Base-by-base conservation (phyloP, 2,797 vertebrate species). In the Silurus aristotelis region DNA sequence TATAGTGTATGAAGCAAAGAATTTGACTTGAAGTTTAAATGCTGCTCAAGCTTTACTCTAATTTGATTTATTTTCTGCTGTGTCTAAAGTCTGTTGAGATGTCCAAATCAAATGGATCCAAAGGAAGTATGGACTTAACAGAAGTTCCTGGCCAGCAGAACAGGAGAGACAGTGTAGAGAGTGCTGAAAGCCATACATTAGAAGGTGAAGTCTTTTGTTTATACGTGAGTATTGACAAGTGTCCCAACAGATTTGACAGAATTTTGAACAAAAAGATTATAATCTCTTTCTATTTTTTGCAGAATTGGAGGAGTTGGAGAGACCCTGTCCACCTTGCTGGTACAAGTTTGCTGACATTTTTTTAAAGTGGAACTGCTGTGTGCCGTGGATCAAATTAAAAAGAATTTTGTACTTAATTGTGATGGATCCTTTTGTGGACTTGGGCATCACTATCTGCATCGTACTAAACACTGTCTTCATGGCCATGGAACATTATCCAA, bases 401-500 rank as follows among this genome's bases (percentile, higher is more conserved):
- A 80, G 80, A 1, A 89, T 91, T 85, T 73, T 98, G 61, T 92
- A 94, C 86, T 76, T 95, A 73, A 90, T 99, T 0, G 96, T 99
- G 87, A 98, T 97, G 97, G 98, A 99, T 88, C 98, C 98, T 0
- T 99, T 99, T 0, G 96, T 99, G 60, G 98, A 99, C 92, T 93
- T 99, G 79, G 95, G 96, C 71, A 98, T 99, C 94, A 99, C 97
- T 72, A 96, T 99, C 92, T 99, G 98, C 91, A 98, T 99, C 0
- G 94, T 99, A 82, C 96, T 99, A 64, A 99, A 99, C 93, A 99
- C 97, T 0, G 77, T 98, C 52, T 99, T 99, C 93, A 99, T 99
- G 97, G 98, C 98, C 87, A 98, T 99, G 97, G 98, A 99, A 84
- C 97, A 99, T 52, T 98, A 97, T 71, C 98, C 97, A 22, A 98